A percentile compares a stretch with the other conserved stretches of the same genome.
Evolutionary conservation across 30 jellyfish, hydroid and myxozoan species (phyloP).

Genomic region (Phacellophora camtschatica): DNA sequence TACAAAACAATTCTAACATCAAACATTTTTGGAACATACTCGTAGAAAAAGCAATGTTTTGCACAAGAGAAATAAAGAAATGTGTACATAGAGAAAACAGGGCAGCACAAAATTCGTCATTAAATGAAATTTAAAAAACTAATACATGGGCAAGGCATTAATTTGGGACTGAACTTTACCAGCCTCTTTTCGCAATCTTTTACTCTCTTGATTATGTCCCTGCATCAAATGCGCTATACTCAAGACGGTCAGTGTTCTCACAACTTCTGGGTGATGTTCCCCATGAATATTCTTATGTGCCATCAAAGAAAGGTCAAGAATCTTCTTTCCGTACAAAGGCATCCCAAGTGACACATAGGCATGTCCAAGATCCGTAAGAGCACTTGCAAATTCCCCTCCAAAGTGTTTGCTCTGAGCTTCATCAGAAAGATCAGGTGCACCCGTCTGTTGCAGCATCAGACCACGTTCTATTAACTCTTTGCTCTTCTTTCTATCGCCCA

Average conservation of each 20-base stretch:
- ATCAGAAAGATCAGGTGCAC: constrained; percentile 94
- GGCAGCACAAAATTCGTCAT: too few species aligned
- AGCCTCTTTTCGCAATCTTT: constrained; percentile 83
- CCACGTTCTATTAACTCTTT: constrained; percentile 93
- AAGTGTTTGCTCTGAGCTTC: constrained; percentile 84
- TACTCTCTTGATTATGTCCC: constrained; percentile 96
- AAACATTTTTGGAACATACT: too few species aligned
- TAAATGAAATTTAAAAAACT: too few species aligned
- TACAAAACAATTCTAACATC: too few species aligned
- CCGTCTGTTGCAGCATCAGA: constrained; percentile 91
- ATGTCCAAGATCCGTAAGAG: constrained; percentile 94
- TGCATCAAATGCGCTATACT: constrained; percentile 97
- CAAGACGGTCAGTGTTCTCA: constrained; percentile 80
- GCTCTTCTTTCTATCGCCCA: constrained; percentile 73
- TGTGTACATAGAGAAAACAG: too few species aligned
- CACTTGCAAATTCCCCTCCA: constrained; percentile 97
- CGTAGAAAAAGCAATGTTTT: too few species aligned
- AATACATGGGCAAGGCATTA: constrained; percentile 77
- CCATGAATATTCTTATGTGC: constrained; percentile 95
- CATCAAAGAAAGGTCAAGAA: constrained; percentile 82
- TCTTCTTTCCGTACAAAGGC: constrained; percentile 93
- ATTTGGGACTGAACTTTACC: constrained; percentile 87
- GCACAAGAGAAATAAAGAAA: too few species aligned
- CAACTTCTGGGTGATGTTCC: constrained; percentile 98
- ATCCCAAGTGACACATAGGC: constrained; percentile 91